Conservation (phyloP, 2,888 invertebrate genomes). For the Frankliniella fusca region DNA sequence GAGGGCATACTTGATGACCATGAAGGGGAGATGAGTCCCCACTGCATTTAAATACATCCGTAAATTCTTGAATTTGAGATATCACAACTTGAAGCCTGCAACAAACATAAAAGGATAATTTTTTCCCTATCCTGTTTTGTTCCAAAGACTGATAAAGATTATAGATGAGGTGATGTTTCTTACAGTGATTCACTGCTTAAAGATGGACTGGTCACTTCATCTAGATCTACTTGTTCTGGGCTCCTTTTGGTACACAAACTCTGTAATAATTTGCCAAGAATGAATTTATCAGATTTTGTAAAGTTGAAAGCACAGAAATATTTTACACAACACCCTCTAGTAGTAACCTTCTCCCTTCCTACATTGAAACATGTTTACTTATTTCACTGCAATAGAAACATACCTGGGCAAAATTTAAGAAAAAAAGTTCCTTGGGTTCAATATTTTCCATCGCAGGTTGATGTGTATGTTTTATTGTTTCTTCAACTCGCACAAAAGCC, state of each 20-base stretch:
- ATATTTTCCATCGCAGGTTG: slow-evolving; percentile 51
- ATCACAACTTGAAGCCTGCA: slow-evolving; percentile 45
- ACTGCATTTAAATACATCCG: slow-evolving; percentile 36
- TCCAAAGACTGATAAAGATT: slow-evolving; percentile 29
- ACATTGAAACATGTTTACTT: slow-evolving; percentile 27
- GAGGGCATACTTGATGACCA: neutral
- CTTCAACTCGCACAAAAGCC: slow-evolving; percentile 42
- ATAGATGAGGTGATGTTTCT: slow-evolving; percentile 40
- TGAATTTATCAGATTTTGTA: slow-evolving; percentile 27
- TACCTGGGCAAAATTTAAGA: slow-evolving; percentile 55
- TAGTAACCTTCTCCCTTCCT: slow-evolving; percentile 1
- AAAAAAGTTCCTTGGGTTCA: slow-evolving; percentile 54
- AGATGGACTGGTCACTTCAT: slow-evolving; percentile 46
- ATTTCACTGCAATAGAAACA: slow-evolving; percentile 40
- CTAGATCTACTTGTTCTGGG: slow-evolving; percentile 46
- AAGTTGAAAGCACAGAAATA: slow-evolving; percentile 29
- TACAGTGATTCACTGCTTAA: slow-evolving; percentile 47
- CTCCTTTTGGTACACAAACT: slow-evolving; percentile 31
- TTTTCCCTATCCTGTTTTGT: slow-evolving; percentile 14
- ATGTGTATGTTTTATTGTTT: slow-evolving; percentile 45
- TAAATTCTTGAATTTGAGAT: slow-evolving; percentile 45
- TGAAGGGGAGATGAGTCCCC: neutral
- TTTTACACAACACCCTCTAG: slow-evolving; percentile 26
- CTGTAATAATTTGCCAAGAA: slow-evolving; percentile 30
- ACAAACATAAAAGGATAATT: slow-evolving; percentile 35